These are phyloP conservation scores for Halictus quadricinctus DNA, from an alignment of 2,888 invertebrate species.

Conservation along the genomic window DNA sequence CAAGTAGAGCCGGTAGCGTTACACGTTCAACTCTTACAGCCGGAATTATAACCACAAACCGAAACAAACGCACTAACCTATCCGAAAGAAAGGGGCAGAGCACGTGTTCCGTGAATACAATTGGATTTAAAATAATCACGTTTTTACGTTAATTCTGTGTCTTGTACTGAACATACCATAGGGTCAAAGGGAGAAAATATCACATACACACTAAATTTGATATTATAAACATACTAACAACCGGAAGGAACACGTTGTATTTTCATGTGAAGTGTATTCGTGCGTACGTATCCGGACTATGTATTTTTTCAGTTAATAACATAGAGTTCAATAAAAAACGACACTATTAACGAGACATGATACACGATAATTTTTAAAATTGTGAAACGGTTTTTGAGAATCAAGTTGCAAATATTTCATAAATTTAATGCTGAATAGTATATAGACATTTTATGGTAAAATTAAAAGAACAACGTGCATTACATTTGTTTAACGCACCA, in stretches of 20 bases:
- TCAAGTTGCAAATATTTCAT: too few species aligned
- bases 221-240: neutral
- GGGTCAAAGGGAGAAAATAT: conserved; percentile 1
- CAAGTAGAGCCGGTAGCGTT: conserved; percentile 46
- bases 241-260: neutral
- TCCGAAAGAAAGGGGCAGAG: conserved; percentile 20
- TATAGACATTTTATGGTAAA: too few species aligned
- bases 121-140: neutral
- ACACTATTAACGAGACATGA: neutral
- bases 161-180: neutral
- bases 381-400: too few species aligned
- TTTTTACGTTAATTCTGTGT: neutral
- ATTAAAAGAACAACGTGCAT: neutral
- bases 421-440: too few species aligned
- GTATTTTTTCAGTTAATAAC: conserved; percentile 6
- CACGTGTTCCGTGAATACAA: conserved; percentile 12
- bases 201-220: neutral
- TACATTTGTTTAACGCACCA: neutral
- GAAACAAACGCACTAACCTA: conserved; percentile 20
- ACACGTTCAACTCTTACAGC: conserved; percentile 29
- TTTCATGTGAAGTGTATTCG: neutral
- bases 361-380: neutral
- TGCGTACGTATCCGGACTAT: neutral
- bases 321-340: neutral
- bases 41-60: conserved; percentile 33